Evolutionary conservation across 2,888 invertebrate genomes (phyloP).

Genomic region (Pollenia angustigena): DNA sequence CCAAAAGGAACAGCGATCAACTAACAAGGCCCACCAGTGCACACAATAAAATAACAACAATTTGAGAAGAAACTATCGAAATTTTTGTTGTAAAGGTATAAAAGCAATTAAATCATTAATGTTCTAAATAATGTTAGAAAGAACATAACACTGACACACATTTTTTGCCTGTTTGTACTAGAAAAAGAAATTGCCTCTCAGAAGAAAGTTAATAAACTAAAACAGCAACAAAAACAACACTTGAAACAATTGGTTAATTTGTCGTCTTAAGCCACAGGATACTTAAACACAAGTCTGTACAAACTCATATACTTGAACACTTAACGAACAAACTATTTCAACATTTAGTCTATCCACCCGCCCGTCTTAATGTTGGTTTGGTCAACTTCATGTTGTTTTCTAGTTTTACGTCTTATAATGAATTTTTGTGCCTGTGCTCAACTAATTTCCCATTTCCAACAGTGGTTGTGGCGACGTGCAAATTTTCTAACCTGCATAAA

Average conservation of each 20-base stretch:
- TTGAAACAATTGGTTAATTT: conserved; percentile 66
- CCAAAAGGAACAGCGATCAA: background rate
- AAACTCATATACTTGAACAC: background rate
- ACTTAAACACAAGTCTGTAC: conserved; percentile 32
- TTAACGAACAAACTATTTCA: conserved; percentile 33
- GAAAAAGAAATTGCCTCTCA: background rate
- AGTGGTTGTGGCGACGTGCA: conserved; percentile 67
- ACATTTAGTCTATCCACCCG: background rate
- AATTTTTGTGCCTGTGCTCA: conserved; percentile 9
- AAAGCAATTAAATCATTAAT: conserved; percentile 33
- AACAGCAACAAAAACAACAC: conserved; percentile 41
- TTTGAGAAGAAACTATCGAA: conserved; percentile 32
- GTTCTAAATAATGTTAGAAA: conserved; percentile 13
- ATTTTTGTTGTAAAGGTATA: conserved; percentile 17
- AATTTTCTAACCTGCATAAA: conserved; percentile 79
- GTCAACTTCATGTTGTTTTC: background rate
- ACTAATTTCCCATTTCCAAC: conserved; percentile 46
- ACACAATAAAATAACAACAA: background rate
- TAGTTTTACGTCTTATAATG: conserved; percentile 19
- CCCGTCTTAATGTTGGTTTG: conserved; percentile 1
- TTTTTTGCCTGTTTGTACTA: conserved; percentile 30
- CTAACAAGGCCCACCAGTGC: conserved; percentile 1
- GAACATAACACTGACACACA: conserved; percentile 48
- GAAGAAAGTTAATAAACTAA: conserved; percentile 22
- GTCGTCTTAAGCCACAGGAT: conserved; percentile 67